Evolutionary conservation across 1,140 invertebrate species (phyloP), one percentile per base, ranked within the genome.

Genomic region (Drosophila lacertosa): DNA sequence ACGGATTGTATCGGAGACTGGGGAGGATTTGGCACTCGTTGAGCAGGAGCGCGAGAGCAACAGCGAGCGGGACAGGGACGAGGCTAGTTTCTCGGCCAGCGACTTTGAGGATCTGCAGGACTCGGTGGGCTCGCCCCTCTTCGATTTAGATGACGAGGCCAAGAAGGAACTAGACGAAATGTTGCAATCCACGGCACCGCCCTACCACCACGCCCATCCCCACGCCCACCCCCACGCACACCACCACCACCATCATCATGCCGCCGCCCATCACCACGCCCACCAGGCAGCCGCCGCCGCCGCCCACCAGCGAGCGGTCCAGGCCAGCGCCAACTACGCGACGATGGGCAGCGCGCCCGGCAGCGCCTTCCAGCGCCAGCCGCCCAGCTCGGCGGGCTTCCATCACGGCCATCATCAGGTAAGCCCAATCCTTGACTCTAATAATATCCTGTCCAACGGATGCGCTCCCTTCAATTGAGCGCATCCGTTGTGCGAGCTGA

Each of bases 341-440:
- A 69, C 32, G 53, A 78, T 90, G 59, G 89, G 89, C 70, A 77
- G 89, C 37, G 67, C 75, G 33, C 64, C 82, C 4, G 89, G 76
- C 65, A 91, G 90, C 77, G 90, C 89, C 55, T 90, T 90, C 55
- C 89, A 91, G 70, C 74, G 89, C 26, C 90, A 89, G 62, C 75
- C 82, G 58, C 75, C 82, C 45, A 64, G 76, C 29, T 20, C 77
- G 50, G 69, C 67, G 42, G 90, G 90, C 29, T 91, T 89, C 62
- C 90, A 91, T 90, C 89, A 89, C 80, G 84, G 86, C 24, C 90
- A 90, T 68, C 90, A 91, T 77, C 90, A 91, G 90, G 90, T 91
- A 78, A 75, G 82, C 45, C 20, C 13, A 24, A 45, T n/a, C 11
- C 10, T 40, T 40, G 39, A 40, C n/a, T 9, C 45, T 13, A 29